Base-by-base conservation (phyloP, 2,797 vertebrate species). In the Lagocephalus sceleratus region DNA sequence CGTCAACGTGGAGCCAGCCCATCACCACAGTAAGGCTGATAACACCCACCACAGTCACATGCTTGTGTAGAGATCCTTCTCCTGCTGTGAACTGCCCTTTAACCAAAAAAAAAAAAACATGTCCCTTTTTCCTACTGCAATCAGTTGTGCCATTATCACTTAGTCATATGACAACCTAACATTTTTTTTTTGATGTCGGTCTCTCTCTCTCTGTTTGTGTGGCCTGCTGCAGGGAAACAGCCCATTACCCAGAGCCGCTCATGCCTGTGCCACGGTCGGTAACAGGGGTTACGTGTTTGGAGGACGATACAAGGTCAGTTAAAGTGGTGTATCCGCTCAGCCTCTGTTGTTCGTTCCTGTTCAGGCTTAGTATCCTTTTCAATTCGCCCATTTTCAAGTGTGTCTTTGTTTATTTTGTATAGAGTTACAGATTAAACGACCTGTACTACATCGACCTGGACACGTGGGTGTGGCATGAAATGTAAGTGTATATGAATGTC, bases 251-350 rank as follows among this genome's bases (percentile, higher is more conserved):
- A 90, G 96, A 12, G 97, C 97, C 2, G 97, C 97, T 42, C 97
- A 99, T 0, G 94, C 96, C 54, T 98, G 97, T 9, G 94, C 96
- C 19, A 92, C 94, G 0, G 66, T 97, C 1, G 94, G 92, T 38
- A 97, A 94, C 88, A 83, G 92, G 76, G 97, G 97, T 5, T 99
- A 91, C 8, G 93, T 98, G 57, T 99, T 99, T 9, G 96, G 97
- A 39, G 97, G 97, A 65, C 87, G 97, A 78, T 98, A 95, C 54
- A 90, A 93, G 81, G 97, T 96, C 69, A 85, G 88, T 1, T 23
- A 51, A 26, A 19, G 4, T 25, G 15, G 19, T 29, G n/a, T 0
- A 4, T 17, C 14, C 23, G 15, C 39, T 25, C 3, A 8, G 20
- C 25, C 20, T 46, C 6, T 56, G 20, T 5, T 7, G 10, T 23